phyloP scores from a whole-genome alignment of 2,113 vertebrate species.

The Crotalus horridus region DNA sequence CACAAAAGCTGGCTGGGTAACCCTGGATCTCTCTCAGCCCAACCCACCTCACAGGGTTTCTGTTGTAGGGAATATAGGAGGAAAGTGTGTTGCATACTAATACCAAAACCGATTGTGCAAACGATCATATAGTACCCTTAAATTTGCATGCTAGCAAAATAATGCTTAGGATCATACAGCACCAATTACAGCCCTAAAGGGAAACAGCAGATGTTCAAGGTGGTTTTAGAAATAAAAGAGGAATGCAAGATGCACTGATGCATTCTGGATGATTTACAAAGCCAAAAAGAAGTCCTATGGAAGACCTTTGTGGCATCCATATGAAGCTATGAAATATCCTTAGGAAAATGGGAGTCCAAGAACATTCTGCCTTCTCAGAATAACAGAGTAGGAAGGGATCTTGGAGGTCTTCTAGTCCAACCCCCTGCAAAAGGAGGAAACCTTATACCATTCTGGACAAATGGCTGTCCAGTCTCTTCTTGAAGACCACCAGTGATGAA shows the following conservation, averaged over 20 bases:
- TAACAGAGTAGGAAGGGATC: too few relatives aligned
- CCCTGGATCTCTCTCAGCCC: not conserved
- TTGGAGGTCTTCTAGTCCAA: too few relatives aligned
- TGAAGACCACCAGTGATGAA: too few relatives aligned
- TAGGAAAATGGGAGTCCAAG: not conserved
- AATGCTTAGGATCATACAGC: not conserved
- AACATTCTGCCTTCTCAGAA: not conserved
- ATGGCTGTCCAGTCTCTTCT: too few relatives aligned
- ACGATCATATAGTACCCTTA: not conserved
- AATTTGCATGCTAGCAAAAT: not conserved
- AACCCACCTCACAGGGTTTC: not conserved
- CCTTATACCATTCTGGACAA: too few relatives aligned
- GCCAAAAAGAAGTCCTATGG: not conserved
- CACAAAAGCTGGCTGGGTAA: not conserved
- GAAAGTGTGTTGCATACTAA: not conserved
- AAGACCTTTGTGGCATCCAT: not conserved
- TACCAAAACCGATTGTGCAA: not conserved
- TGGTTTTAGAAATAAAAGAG: not conserved
- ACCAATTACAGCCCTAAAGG: not conserved
- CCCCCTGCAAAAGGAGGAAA: too few relatives aligned
- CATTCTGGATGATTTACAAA: not conserved
- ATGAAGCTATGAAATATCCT: not conserved
- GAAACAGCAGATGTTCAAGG: not conserved
- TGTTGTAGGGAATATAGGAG: not conserved
- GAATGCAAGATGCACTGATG: not conserved